Base-by-base conservation (phyloP, 2,888 invertebrate genomes). In the Leptinotarsa peninsularis region DNA sequence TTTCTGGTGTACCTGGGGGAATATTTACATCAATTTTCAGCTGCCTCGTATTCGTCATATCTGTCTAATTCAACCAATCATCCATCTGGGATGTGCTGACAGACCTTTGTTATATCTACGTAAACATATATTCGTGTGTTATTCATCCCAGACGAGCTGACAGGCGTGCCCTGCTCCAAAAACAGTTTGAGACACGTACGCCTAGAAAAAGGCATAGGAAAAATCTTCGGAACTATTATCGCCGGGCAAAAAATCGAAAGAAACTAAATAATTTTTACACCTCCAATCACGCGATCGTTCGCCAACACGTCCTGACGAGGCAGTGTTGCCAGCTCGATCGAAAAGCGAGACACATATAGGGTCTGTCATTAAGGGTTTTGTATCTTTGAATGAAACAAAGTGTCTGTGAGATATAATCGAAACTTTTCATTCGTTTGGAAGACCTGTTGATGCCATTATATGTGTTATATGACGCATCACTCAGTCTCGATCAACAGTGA, bases 221-320 rank as follows among this genome's bases (percentile, higher is more conserved):
- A 69, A 23, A 33, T 56, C 33, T 17, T 43, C 17, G 21, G 21
- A 18, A 49, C 70, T 49, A 70, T 70, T 56, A 70, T 58, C 70
- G 23, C 70, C 56, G 49, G 13, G 49, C 58, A 74, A 73, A 75
- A 75, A 72, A 72, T 70, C 74, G 72, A 73, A 79, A 72, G 76
- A 78, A 78, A 80, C 79, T 77, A 75, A 78, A 81, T 83, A 84
- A 86, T 86, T 87, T 87, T 86, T 86, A 87, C 86, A 86, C 86
- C 85, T 86, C 52, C 80, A 79, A 78, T 79, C 86, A 86, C 86
- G 86, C 86, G 84, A 85, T 82, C 79, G 78, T 74, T 79, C 80
- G 77, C 80, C 81, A 63, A 63, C 63, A 63, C 63, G 63, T 63
- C 79, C 76, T 79, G 78, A 79, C 75, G 78, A 80, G 13, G 43